A percentile compares a stretch with the other conserved stretches of the same genome.
Conservation (phyloP, 2,113 vertebrate genomes). For the Ptychochromis oligacanthus region DNA sequence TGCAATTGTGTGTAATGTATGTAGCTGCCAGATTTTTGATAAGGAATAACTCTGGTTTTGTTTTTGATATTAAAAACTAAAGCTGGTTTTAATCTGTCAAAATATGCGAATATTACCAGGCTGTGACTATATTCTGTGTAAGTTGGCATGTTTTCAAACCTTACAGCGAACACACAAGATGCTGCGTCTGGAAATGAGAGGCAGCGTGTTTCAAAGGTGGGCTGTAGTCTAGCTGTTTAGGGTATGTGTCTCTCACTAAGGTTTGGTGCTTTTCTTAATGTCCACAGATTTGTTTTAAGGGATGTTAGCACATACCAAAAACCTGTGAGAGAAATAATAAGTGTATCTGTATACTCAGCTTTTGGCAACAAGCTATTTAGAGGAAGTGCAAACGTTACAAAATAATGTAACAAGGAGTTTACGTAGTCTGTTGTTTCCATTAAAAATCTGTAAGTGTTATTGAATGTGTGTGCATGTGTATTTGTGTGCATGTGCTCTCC, state of each 20-base stretch:
- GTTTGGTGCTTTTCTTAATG: background rate
- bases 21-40: background rate
- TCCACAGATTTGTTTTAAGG: background rate
- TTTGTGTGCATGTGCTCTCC: constrained; percentile 35
- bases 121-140: background rate
- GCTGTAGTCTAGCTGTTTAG: background rate
- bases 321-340: background rate
- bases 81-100: background rate
- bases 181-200: constrained; percentile 13
- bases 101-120: background rate
- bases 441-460: background rate
- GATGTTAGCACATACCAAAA: background rate
- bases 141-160: background rate
- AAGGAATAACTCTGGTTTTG: background rate
- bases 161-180: constrained; percentile 3
- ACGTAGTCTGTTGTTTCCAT: background rate
- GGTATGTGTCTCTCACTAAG: background rate
- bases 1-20: background rate
- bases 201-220: background rate
- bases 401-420: background rate
- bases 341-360: background rate
- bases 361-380: background rate
- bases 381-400: background rate
- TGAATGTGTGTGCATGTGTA: constrained; percentile 17
- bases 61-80: background rate